Percentiles rank a stretch among this genome's conserved stretches.
phyloP scores from a whole-genome alignment of 2,888 invertebrate species.

The Gymnosoma rotundatum region DNA sequence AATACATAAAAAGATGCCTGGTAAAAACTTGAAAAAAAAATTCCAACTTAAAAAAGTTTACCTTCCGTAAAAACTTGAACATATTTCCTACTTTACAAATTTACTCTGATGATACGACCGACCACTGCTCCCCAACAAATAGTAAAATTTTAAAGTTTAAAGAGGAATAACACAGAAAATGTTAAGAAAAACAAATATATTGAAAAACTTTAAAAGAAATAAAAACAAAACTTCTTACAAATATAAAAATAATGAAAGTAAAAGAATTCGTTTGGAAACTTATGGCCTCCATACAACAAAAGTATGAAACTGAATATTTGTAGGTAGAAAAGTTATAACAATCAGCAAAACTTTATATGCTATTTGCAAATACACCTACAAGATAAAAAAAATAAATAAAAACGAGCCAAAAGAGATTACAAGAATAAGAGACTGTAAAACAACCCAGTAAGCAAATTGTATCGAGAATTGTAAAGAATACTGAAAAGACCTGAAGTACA shows the following conservation, averaged over 20 bases:
- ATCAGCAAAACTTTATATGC: slow-evolving; percentile 54
- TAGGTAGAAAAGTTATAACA: slow-evolving; percentile 10
- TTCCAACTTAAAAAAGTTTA: slow-evolving; percentile 41
- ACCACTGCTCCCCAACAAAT: neutral
- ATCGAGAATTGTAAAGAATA: too few species aligned
- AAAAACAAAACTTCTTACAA: slow-evolving; percentile 23
- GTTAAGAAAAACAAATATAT: neutral
- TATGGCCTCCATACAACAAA: slow-evolving; percentile 23
- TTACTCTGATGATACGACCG: slow-evolving; percentile 50
- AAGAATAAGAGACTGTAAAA: too few species aligned
- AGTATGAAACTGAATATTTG: neutral
- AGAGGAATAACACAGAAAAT: slow-evolving; percentile 12
- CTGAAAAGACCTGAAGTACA: too few species aligned
- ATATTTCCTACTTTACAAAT: slow-evolving; percentile 62
- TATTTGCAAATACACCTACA: slow-evolving; percentile 56
- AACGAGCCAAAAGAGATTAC: neutral
- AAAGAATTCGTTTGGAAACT: slow-evolving; percentile 16
- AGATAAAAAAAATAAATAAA: neutral
- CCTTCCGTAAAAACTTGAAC: slow-evolving; percentile 62
- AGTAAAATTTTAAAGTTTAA: slow-evolving; percentile 7
- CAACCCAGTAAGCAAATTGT: too few species aligned
- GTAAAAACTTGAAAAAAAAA: slow-evolving; percentile 1
- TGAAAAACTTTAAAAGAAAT: slow-evolving; percentile 29
- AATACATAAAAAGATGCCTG: neutral
- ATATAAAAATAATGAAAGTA: too few species aligned